Evolutionary conservation across 2,797 vertebrate species (phyloP).

Genomic region (Hyperoplus lanceolatus): DNA sequence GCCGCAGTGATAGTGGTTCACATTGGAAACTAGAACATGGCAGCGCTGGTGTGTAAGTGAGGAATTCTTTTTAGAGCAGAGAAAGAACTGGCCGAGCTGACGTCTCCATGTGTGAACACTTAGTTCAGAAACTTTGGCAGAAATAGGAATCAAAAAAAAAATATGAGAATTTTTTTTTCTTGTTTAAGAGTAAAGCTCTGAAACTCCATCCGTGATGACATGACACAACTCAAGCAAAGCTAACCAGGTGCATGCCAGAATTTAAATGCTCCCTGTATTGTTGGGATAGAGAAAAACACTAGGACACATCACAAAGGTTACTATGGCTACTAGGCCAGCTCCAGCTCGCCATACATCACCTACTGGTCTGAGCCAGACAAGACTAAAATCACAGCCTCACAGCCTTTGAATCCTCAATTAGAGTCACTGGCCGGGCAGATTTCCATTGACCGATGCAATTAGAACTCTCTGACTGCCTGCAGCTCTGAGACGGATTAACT

Average conservation of each 20-base stretch:
- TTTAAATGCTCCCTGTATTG: constrained; percentile 38
- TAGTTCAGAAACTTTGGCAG: constrained; percentile 39
- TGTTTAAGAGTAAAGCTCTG: background rate
- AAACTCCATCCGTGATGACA: constrained; percentile 8
- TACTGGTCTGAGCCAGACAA: constrained; percentile 44
- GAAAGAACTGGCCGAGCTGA: constrained; percentile 37
- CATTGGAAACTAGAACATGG: constrained; percentile 77
- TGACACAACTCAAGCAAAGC: constrained; percentile 42
- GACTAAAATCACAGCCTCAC: constrained; percentile 54
- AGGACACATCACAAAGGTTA: constrained; percentile 62
- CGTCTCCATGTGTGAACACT: constrained; percentile 49
- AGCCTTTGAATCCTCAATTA: constrained; percentile 51
- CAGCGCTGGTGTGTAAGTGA: constrained; percentile 72
- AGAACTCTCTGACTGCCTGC: constrained; percentile 7
- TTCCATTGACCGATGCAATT: constrained; percentile 39
- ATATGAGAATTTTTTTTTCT: background rate
- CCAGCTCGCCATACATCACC: constrained; percentile 57
- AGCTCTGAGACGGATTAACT: constrained; percentile 25
- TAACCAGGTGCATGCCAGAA: constrained; percentile 46
- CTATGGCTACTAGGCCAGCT: constrained; percentile 56
- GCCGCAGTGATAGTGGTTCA: constrained; percentile 70
- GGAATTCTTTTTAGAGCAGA: constrained; percentile 70
- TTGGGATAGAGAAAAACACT: constrained; percentile 25
- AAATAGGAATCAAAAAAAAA: background rate
- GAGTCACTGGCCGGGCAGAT: constrained; percentile 42